These are phyloP conservation scores for Oscheius sp. DNA, from an alignment of 2,888 invertebrate species.

Conservation along the genomic window DNA sequence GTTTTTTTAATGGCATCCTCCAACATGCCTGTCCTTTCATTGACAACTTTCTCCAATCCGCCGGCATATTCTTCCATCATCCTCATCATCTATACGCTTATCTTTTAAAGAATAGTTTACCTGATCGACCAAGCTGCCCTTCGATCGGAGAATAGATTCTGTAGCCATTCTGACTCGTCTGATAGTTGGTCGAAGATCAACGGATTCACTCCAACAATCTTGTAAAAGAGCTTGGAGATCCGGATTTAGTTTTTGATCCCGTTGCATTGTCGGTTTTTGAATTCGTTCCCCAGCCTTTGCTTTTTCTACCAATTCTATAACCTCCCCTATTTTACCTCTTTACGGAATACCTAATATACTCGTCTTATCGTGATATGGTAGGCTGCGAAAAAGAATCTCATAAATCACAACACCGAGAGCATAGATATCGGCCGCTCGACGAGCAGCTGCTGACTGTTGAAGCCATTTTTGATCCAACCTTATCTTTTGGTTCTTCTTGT, in stretches of 20 bases:
- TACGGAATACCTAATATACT: constrained; percentile 35
- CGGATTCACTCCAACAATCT: constrained; percentile 55
- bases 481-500: constrained; percentile 41
- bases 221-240: constrained; percentile 53
- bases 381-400: constrained; percentile 58
- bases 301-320: constrained; percentile 48
- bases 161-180: constrained; percentile 61
- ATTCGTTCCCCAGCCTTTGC: constrained; percentile 50
- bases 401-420: constrained; percentile 55
- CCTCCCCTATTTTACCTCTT: background rate
- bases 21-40: constrained; percentile 49
- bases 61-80: constrained; percentile 61
- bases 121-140: background rate
- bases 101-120: constrained; percentile 35
- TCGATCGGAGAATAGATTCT: constrained; percentile 52
- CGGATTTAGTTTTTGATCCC: constrained; percentile 43
- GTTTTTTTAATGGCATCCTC: constrained; percentile 51
- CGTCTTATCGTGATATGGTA: constrained; percentile 55
- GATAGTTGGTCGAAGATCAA: constrained; percentile 55
- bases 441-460: background rate
- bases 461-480: constrained; percentile 48
- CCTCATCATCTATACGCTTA: constrained; percentile 52
- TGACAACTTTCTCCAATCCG: constrained; percentile 50
- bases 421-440: constrained; percentile 52
- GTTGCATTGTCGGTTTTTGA: constrained; percentile 42